A percentile compares a stretch with the other conserved stretches of the same genome.
These are phyloP conservation scores for Spheniscus humboldti DNA, from an alignment of 2,797 vertebrate species.

Conservation along the genomic window DNA sequence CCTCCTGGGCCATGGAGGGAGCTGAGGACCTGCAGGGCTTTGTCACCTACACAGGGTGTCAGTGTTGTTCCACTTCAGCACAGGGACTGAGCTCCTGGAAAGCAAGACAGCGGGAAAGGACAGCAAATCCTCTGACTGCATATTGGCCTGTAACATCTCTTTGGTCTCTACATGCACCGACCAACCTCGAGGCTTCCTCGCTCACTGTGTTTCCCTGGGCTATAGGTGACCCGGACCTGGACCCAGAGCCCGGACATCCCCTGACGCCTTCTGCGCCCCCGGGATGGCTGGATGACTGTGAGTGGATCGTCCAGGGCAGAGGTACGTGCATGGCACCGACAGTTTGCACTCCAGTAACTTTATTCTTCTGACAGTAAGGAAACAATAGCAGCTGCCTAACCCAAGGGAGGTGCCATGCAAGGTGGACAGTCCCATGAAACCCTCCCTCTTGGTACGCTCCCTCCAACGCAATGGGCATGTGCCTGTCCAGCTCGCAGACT, in stretches of 20 bases:
- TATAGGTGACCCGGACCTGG: constrained; percentile 35
- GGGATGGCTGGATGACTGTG: constrained; percentile 61
- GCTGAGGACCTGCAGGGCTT: not conserved
- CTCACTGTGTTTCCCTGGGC: fast-evolving
- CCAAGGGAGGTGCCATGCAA: not conserved
- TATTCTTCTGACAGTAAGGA: fast-evolving
- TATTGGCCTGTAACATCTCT: fast-evolving
- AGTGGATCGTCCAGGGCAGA: constrained; percentile 40
- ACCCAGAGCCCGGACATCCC: constrained; percentile 71
- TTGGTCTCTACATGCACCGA: fast-evolving
- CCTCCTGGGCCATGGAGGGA: fast-evolving
- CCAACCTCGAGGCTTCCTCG: fast-evolving
- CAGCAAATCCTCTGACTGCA: fast-evolving
- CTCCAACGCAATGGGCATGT: fast-evolving
- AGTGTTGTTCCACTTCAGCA: not conserved
- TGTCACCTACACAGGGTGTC: not conserved
- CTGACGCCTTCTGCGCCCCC: constrained; percentile 66
- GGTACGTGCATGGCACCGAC: not conserved
- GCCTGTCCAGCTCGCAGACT: not conserved
- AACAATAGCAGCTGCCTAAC: not conserved
- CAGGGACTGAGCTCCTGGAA: not conserved
- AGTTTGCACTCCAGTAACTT: fast-evolving
- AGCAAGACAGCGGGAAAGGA: fast-evolving
- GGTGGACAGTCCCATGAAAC: fast-evolving
- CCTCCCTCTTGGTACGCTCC: no score